A percentile compares a stretch with the other conserved stretches of the same genome.
Conservation (phyloP, 2,113 vertebrate species). For the Brachyhypopomus occidentalis region DNA sequence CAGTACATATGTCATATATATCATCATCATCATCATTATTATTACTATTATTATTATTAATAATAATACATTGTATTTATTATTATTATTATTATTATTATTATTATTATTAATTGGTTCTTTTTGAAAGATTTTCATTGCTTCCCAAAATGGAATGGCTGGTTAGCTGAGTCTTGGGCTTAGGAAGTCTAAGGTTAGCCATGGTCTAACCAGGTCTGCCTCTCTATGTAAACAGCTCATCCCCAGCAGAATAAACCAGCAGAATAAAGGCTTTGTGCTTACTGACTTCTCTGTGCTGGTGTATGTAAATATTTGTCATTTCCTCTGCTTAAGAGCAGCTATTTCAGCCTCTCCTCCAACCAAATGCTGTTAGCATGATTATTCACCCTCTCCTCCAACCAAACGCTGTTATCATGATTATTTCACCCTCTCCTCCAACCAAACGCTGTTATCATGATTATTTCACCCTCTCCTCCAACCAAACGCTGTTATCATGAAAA, state of each 20-base stretch:
- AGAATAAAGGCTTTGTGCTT: slow-evolving; percentile 55
- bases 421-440: slow-evolving; percentile 67
- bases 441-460: slow-evolving; percentile 68
- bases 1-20: too few relatives aligned
- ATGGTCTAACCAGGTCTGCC: neutral
- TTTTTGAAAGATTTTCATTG: too few relatives aligned
- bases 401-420: slow-evolving; percentile 68
- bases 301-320: slow-evolving; percentile 74
- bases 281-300: slow-evolving; percentile 54
- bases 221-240: slow-evolving; percentile 11
- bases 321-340: slow-evolving; percentile 58
- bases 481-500: slow-evolving; percentile 68
- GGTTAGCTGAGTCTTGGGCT: too few relatives aligned
- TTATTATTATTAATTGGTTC: too few relatives aligned
- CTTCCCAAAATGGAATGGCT: too few relatives aligned
- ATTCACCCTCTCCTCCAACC: slow-evolving; percentile 66
- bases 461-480: slow-evolving; percentile 67
- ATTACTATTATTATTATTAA: too few relatives aligned
- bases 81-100: too few relatives aligned
- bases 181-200: too few relatives aligned
- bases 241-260: slow-evolving; percentile 30
- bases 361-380: slow-evolving; percentile 69
- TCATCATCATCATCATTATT: too few relatives aligned
- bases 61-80: too few relatives aligned
- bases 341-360: slow-evolving; percentile 66